Base-by-base conservation (phyloP, 2,888 invertebrate species). In the Campaea margaritaria region DNA sequence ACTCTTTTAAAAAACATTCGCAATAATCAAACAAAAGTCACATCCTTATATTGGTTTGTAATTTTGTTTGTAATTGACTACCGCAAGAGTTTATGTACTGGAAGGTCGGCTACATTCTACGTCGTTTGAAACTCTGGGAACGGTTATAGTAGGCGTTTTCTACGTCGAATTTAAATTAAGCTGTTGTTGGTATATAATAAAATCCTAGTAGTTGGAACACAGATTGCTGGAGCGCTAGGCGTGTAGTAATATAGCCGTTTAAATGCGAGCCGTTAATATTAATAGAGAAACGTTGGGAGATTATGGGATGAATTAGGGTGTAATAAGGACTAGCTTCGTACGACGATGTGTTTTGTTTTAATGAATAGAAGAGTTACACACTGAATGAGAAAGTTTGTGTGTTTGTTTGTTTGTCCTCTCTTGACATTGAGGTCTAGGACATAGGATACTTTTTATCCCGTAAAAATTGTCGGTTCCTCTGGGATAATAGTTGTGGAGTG, bases 121-220 rank as follows among this genome's bases (percentile, higher is more conserved):
- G n/a, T 11, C 34, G 31, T 50, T 14, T 14, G 39, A 39, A 28
- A 46, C 58, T 44, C 38, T 44, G 14, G 15, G 41, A 52, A 52
- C 39, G 43, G 60, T 55, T 61, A 51, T 14, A 36, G 51, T 42
- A 41, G 47, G 55, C 55, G 55, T 51, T 55, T 61, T 61, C 60
- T 61, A 53, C 51, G 45, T 41, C 47, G 60, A 56, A 61, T 56
- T 61, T 56, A 52, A 61, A 56, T 61, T 36, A 56, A 61, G 51
- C 51, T 56, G 55, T 52, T 56, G 60, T 61, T 48, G 45, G 54
- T 59, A 55, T 55, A 55, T 51, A 51, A 52, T 61, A 56, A 61
- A 56, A 55, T 51, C 14, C 43, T 48, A 53, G 39, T 46, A 45
- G 46, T 39, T 13, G 41, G 36, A 43, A 48, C 55, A 51, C 59